Evolutionary conservation across 2,888 invertebrate species (phyloP).

Genomic region (Diogma glabrata): DNA sequence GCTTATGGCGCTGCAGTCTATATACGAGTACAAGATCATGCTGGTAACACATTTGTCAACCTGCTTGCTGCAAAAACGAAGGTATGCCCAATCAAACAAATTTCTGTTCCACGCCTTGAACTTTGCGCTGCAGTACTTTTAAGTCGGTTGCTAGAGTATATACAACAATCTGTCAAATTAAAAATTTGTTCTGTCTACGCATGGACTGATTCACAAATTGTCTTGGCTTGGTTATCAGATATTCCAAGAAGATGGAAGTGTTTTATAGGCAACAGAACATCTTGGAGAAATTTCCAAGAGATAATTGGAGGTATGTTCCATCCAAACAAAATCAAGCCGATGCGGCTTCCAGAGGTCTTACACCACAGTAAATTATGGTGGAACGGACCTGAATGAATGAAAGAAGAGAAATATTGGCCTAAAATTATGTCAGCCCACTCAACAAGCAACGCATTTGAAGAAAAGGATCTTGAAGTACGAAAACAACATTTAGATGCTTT

Average conservation of each 20-base stretch:
- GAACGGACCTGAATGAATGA: neutral
- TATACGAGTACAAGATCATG: neutral
- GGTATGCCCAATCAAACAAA: neutral
- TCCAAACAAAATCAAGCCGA: neutral
- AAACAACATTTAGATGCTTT: neutral
- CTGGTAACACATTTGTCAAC: neutral
- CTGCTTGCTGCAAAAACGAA: neutral
- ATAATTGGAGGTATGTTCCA: neutral
- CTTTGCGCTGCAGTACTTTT: neutral
- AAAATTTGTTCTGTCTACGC: neutral
- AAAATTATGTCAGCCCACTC: neutral
- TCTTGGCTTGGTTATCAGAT: too few relatives aligned
- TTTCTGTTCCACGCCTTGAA: neutral
- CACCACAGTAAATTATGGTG: too few relatives aligned
- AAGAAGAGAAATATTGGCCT: neutral
- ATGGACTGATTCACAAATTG: neutral
- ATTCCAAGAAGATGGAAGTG: too few relatives aligned
- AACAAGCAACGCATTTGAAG: too few relatives aligned
- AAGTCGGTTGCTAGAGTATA: neutral
- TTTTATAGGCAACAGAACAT: too few relatives aligned
- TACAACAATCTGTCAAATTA: neutral
- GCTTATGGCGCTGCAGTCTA: neutral
- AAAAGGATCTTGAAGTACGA: neutral
- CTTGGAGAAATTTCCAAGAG: neutral
- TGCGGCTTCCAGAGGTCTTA: neutral